Evolutionary conservation across 2,888 invertebrate species (phyloP), one percentile per base, ranked within the genome.

Genomic region (Epirrhoe tristata): DNA sequence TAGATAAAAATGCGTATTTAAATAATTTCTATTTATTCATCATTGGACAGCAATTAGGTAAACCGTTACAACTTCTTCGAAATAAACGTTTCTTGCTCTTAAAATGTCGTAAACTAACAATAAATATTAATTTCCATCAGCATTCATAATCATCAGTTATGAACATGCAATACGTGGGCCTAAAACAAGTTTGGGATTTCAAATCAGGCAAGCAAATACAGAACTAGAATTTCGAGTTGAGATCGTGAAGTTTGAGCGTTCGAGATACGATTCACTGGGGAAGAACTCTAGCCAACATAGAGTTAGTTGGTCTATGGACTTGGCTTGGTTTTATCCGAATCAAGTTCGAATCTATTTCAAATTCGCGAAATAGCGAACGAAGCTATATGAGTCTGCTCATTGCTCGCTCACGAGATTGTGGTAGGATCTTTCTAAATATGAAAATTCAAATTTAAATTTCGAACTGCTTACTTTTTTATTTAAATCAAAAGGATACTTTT

Each of bases 221-320:
- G 71, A 76, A 75, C 76, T 62, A 74, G 76, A 75, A 71, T 71
- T 70, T 76, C 74, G 71, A 73, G 76, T 75, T 66, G 59, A 60
- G 68, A 68, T 69, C 51, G 57, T 70, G 65, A 59, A 53, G 51
- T 61, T 64, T 62, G 16, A 48, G 16, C 14, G 14, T 53, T 32
- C 24, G 58, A 51, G 58, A 32, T 39, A 4, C 52, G 43, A 14
- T 48, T 16, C 48, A 3, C 48, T 16, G 14, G 14, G 48, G 16
- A 48, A 16, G 16, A 48, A 14, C 16, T 14, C 16, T 6, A 14
- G 14, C 14, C 46, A 12, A 43, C 12, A 43, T 43, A 43, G 16
- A 48, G 48, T 6, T 48, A 14, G 48, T 36, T 24, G 1, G 24
- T 24, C 24, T 24, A 24, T n/a, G n/a, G 10, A 6, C 39, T 39